These are phyloP conservation scores for Terrapene triunguis DNA, from an alignment of 2,113 vertebrate species.

Conservation along the genomic window DNA sequence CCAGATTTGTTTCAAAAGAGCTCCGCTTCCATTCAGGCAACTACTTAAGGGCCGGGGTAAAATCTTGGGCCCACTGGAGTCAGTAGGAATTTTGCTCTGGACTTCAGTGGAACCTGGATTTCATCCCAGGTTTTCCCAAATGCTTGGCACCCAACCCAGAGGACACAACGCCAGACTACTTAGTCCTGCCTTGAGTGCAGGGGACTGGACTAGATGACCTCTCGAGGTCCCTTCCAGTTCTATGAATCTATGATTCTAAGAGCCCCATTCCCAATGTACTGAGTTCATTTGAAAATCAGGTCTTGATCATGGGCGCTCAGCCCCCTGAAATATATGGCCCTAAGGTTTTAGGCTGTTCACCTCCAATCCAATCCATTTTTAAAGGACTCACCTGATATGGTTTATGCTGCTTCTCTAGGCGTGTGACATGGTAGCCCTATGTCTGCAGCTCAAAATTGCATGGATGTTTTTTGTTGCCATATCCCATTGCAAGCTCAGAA, in stretches of 20 bases:
- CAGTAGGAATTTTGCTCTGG: neutral
- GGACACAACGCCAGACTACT: neutral
- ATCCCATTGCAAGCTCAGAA: neutral
- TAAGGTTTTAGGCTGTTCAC: neutral
- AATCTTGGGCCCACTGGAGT: neutral
- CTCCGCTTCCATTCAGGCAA: neutral
- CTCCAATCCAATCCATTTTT: conserved; percentile 7
- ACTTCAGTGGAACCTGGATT: neutral
- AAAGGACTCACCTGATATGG: neutral
- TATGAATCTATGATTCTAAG: no score
- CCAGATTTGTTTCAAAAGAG: neutral
- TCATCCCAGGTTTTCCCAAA: neutral
- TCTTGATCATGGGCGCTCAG: neutral
- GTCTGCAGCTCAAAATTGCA: neutral
- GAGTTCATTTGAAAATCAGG: neutral
- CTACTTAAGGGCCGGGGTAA: neutral
- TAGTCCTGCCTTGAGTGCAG: no score
- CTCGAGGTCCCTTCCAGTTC: no score
- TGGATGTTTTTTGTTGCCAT: neutral
- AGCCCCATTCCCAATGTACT: neutral
- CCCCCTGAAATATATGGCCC: neutral
- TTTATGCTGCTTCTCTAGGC: neutral
- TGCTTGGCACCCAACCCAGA: neutral
- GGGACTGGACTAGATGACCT: no score
- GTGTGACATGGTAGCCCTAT: neutral